Percentiles rank a stretch among this genome's conserved stretches.
Evolutionary conservation across 2,113 vertebrate genomes (phyloP).

Genomic region (Seriola quinqueradiata): DNA sequence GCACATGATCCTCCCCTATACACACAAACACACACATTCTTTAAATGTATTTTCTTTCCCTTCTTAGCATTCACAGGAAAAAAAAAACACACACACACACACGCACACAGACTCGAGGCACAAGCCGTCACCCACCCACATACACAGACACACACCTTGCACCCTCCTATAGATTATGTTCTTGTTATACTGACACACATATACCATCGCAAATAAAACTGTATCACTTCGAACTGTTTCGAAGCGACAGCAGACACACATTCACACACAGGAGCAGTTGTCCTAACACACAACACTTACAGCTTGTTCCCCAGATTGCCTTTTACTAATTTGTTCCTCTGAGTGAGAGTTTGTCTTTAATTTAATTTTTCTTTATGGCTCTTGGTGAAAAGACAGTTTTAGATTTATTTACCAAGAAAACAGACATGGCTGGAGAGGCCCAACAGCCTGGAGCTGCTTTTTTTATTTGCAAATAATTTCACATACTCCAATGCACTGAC

Average conservation of each 20-base stretch:
- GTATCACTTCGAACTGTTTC: slow-evolving; percentile 69
- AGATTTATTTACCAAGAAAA: slow-evolving; percentile 64
- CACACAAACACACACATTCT: slow-evolving; percentile 37
- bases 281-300: slow-evolving; percentile 72
- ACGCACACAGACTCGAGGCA: slow-evolving; percentile 65
- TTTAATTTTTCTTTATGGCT: slow-evolving; percentile 66
- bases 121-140: slow-evolving; percentile 73
- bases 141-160: slow-evolving; percentile 76
- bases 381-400: slow-evolving; percentile 57
- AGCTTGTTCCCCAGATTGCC: slow-evolving; percentile 77
- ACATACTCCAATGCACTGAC: not conserved
- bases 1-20: slow-evolving; percentile 34
- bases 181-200: slow-evolving; percentile 77
- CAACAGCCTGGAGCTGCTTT: slow-evolving; percentile 11
- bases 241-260: slow-evolving; percentile 69
- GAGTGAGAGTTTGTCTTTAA: slow-evolving; percentile 72
- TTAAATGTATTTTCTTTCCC: slow-evolving; percentile 52
- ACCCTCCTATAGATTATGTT: slow-evolving; percentile 81
- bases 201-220: slow-evolving; percentile 65
- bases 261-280: slow-evolving; percentile 70
- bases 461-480: slow-evolving; percentile 42
- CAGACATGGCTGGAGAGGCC: slow-evolving; percentile 48
- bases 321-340: slow-evolving; percentile 75
- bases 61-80: slow-evolving; percentile 56
- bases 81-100: slow-evolving; percentile 9